Base-by-base conservation (phyloP, 2,888 invertebrate species). In the Hirtodrosophila trivittata region DNA sequence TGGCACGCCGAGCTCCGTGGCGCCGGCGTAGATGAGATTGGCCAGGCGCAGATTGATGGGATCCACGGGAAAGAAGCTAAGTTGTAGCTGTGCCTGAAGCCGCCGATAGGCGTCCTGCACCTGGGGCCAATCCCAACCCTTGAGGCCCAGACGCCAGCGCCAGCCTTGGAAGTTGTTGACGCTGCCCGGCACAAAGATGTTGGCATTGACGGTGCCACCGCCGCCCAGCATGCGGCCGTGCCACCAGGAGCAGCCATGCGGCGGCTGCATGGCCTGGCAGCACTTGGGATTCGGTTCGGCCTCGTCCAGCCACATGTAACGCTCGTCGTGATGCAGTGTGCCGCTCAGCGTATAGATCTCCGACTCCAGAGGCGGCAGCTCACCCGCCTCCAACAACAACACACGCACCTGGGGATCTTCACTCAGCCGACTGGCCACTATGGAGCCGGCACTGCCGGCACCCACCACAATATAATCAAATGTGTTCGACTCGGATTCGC, bases 311-410 rank as follows among this genome's bases (percentile, higher is more conserved):
- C 87, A 90, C 55, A 85, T 86, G 42, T 83, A 78, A 0, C 73
- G 26, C 0, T 76, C 63, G 25, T 82, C 77, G 1, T 82, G 76
- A 13, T 87, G 83, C 39, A 89, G 6, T 1, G 68, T 41, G 5
- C 71, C 63, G 1, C 80, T 84, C 0, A 87, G 30, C 0, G 62
- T 45, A 1, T 87, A 89, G 8, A 90, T 83, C 83, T 90, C 90
- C 1, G 88, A 86, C 41, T 90, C 89, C 9, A 87, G 92, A 89
- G 65, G 93, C 87, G 90, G 90, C 87, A 94, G 93, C 0, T 93
- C 93, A 25, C 97, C 97, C 45, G 95, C 96, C 91, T 97, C 97
- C 57, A 97, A 89, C 13, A 97, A 91, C 28, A 97, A 91, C 0
- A 95, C 93, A 62, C 93, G 94, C 94, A 95, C 95, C 33, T 92